Base-by-base conservation (phyloP, 2,113 vertebrate species). In the Thymallus thymallus region DNA sequence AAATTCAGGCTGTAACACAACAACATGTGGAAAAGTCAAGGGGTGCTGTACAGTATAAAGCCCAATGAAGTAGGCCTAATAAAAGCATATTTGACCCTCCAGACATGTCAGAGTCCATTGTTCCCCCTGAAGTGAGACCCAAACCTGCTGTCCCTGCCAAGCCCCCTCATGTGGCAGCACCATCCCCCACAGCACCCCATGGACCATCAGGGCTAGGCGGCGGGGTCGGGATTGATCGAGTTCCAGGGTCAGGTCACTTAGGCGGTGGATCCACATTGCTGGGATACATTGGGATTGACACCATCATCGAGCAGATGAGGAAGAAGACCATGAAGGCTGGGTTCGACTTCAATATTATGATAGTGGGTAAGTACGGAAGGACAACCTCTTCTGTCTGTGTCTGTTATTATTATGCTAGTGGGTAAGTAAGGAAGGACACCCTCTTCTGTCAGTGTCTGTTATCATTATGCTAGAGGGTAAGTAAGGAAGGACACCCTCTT, bases 281-380 rank as follows among this genome's bases (percentile, higher is more conserved):
- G 86, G 97, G 97, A 35, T 99, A 99, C 87, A 95, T 99, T 0
- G 97, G 97, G 9, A 98, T 99, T 0, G 97, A 99, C 89, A 97
- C 96, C 81, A 98, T 99, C 85, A 98, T 99, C 0, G 97, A 99
- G 84, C 97, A 99, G 88, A 99, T 99, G 97, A 94, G 96, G 71
- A 97, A 95, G 94, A 99, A 99, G 87, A 98, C 97, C 46, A 98
- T 99, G 97, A 99, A 99, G 93, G 95, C 97, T 0, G 97, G 97
- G n/a, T 99, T 99, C 0, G 97, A 99, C 88, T 99, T 99, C 88
- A 99, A 99, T 87, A 95, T 99, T 91, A 99, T 99, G 97, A 94
- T 97, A 56, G 97, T 99, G 12, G 97, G 96, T 98, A 90, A 81
- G 95, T 84, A 24, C 67, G 62, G 58, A 32, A 69, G 16, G 41